Evolutionary conservation across 2,113 vertebrate genomes (phyloP), one percentile per base, ranked within the genome.

Genomic region (Toxotes jaculatrix): DNA sequence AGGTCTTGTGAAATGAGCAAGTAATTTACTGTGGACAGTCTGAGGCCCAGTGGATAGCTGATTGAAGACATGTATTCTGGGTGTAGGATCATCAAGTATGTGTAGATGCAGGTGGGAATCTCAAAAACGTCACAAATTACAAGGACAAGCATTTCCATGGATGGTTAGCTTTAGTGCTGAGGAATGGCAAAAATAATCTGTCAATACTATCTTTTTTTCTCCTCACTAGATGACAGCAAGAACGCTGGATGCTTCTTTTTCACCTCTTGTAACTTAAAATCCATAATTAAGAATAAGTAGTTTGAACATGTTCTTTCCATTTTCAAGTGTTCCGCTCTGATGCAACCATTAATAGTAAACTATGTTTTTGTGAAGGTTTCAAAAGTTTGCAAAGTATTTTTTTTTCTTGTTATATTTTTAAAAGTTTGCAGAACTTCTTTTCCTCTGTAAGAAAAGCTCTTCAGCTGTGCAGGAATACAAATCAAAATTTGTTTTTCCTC

Each of bases 1-100:
- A 89, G 88, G 86, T 89, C 88, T 88, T 85, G 84, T 59, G n/a
- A 95, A 95, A 95, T 94, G 94, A 93, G 93, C 91, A 93, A 91
- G 92, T 95, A 89, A 94, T 95, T 95, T 94, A 92, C 83, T 89
- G 87, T 67, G 89, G 90, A 91, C 92, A 85, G 78, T 91, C 89
- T 40, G 19, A 79, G 77, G 85, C 88, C 80, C 53, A 62, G 80
- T 66, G 83, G 85, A 87, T 74, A 34, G 74, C 81, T 91, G 89
- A 92, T 90, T 87, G 88, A 89, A 87, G 81, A 86, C 83, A 82
- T 56, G 74, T 62, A 47, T 80, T 77, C 17, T 23, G 27, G 64
- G 79, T 85, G 57, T 76, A 76, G 84, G 71, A 86, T 64, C 51
- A 85, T 79, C 62, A 79, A 45, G 47, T 84, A 53, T 42, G 66